Evolutionary conservation across 2,888 invertebrate genomes (phyloP), one percentile per base, ranked within the genome.

Genomic region (Andrena praecox): DNA sequence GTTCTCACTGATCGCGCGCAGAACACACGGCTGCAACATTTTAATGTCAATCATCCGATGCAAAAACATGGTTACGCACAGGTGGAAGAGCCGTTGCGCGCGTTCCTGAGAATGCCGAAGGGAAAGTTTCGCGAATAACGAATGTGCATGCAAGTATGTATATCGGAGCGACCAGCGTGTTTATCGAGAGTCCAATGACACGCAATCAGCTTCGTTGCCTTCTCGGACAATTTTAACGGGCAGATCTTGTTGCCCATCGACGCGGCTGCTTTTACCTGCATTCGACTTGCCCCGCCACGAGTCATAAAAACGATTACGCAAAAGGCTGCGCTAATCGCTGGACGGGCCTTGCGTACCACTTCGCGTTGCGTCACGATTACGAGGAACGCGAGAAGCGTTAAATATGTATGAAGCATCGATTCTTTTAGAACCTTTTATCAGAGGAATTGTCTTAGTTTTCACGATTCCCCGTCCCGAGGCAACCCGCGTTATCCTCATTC

Each of bases 51-150:
- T 77, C 71, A n/a, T 59, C 29, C 67, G 48, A 24, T 4, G 20
- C 54, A 12, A 42, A 10, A 12, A 24, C 24, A 48, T 20, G 54
- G 35, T 31, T 48, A 48, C 56, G 59, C 31, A 33, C 56, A 20
- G n/a, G 7, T 24, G 42, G 6, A 68, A 54, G 76, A 16, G 5
- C 20, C 29, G 12, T 16, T n/a, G 20, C 42, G 8, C 52, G 16
- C 7, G 83, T 86, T 86, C 81, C 80, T 85, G 84, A 79, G 83
- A 77, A 74, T 77, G 82, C 62, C 78, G 68, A 60, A 84, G 85
- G 77, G 85, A 89, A 89, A 88, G 88, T 87, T 86, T 84, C 77
- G 85, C 85, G 80, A 79, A 84, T 74, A 83, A 89, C 77, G 70
- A 77, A 77, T 79, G 73, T 20, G 20, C 60, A 31, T 31, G 54